Conservation (phyloP, 1,140 invertebrate species). For the Mamestra configurata region DNA sequence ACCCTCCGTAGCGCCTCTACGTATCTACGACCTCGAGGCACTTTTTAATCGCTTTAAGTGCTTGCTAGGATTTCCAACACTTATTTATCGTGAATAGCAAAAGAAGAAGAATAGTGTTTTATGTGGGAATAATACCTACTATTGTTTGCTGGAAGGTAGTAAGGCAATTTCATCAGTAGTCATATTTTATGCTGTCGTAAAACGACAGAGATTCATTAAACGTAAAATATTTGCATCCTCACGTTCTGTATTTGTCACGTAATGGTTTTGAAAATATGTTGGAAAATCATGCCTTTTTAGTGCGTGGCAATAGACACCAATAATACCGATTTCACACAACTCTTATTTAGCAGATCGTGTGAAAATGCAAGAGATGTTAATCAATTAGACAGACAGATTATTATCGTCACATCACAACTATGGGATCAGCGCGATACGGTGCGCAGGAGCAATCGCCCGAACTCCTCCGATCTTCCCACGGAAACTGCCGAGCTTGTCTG, state of each 20-base stretch:
- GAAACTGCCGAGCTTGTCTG: slow-evolving; percentile 51
- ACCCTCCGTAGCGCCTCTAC: slow-evolving; percentile 56
- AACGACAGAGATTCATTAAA: neutral
- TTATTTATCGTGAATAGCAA: slow-evolving; percentile 75
- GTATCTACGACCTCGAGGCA: slow-evolving; percentile 62
- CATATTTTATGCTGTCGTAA: slow-evolving; percentile 6
- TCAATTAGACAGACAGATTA: slow-evolving; percentile 66
- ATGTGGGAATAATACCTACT: slow-evolving; percentile 65
- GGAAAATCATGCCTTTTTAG: too few relatives aligned
- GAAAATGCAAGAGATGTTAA: slow-evolving; percentile 65
- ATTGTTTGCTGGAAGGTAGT: slow-evolving; percentile 5
- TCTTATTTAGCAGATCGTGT: slow-evolving; percentile 51
- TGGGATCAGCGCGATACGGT: slow-evolving; percentile 76
- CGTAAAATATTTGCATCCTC: too few relatives aligned
- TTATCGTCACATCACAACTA: slow-evolving; percentile 63
- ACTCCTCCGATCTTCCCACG: slow-evolving; percentile 73
- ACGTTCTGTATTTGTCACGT: too few relatives aligned
- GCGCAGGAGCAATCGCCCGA: slow-evolving; percentile 68
- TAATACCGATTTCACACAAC: neutral
- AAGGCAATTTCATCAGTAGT: slow-evolving; percentile 19
- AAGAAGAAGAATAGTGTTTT: slow-evolving; percentile 73
- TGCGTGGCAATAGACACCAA: too few relatives aligned
- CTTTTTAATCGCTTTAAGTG: slow-evolving; percentile 86
- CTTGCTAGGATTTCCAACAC: slow-evolving; percentile 75
- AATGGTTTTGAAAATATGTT: too few relatives aligned